Conservation (phyloP, 2,888 invertebrate species). For the Ditula angustiorana region DNA sequence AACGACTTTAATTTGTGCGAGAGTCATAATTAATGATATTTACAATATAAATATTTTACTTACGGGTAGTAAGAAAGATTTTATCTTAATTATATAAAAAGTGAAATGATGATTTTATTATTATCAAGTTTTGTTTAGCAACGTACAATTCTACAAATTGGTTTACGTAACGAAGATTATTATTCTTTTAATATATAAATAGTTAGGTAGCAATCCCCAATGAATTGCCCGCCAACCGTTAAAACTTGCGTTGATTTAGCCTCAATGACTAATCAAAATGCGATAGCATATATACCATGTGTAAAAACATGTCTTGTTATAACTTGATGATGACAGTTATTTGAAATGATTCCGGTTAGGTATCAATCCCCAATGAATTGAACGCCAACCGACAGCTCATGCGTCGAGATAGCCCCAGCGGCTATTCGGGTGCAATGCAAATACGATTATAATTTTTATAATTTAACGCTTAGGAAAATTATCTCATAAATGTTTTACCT, state of each 20-base stretch:
- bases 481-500: background rate
- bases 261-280: constrained; percentile 2
- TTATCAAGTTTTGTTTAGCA: too few relatives aligned
- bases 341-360: background rate
- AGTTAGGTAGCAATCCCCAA: constrained; percentile 4
- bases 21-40: background rate
- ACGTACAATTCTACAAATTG: too few relatives aligned
- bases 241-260: constrained; percentile 7
- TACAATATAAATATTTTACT: background rate
- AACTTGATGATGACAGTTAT: too few relatives aligned
- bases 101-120: too few relatives aligned
- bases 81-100: background rate
- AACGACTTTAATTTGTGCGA: too few relatives aligned
- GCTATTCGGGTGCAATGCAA: too few relatives aligned
- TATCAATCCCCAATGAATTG: constrained; percentile 7
- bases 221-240: constrained; percentile 8
- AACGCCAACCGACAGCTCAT: too few relatives aligned
- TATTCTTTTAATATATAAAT: background rate
- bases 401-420: too few relatives aligned
- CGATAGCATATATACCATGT: background rate
- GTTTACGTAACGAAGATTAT: too few relatives aligned
- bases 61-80: background rate
- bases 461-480: too few relatives aligned
- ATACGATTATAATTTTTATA: too few relatives aligned
- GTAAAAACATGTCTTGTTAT: too few relatives aligned